These are phyloP conservation scores for Linurgus olivaceus DNA, from an alignment of 2,797 vertebrate species.

Conservation along the genomic window DNA sequence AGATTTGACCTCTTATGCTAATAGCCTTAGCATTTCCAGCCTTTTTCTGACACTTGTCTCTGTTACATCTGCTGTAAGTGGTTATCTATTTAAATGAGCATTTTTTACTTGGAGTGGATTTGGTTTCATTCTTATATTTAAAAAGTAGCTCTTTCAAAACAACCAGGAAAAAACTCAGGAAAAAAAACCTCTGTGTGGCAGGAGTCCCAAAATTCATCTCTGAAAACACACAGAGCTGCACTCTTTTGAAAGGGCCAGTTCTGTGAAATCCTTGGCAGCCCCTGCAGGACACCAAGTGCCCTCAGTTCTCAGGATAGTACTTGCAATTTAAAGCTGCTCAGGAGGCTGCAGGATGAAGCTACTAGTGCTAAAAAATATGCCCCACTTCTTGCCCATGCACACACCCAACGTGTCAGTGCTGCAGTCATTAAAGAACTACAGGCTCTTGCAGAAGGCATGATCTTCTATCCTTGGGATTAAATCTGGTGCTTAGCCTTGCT, in stretches of 20 bases:
- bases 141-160: slow-evolving; percentile 8
- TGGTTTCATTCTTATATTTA: background rate
- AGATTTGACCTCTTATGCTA: slow-evolving; percentile 20
- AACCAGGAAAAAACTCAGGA: background rate
- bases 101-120: slow-evolving; percentile 36
- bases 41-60: slow-evolving; percentile 12
- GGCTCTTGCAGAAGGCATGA: background rate
- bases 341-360: background rate
- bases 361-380: background rate
- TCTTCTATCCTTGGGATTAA: background rate
- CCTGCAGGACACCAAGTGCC: background rate
- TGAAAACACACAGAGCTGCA: slow-evolving; percentile 36
- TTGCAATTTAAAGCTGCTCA: slow-evolving; percentile 25
- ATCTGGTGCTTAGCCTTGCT: slow-evolving; percentile 15
- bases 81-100: slow-evolving; percentile 9
- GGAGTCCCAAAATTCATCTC: slow-evolving; percentile 48
- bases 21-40: background rate
- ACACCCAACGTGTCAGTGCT: background rate
- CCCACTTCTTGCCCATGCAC: background rate
- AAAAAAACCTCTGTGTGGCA: slow-evolving; percentile 52
- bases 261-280: slow-evolving; percentile 44
- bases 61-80: slow-evolving; percentile 22
- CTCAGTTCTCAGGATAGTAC: slow-evolving; percentile 28
- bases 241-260: slow-evolving; percentile 13
- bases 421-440: slow-evolving; percentile 19